A percentile compares a stretch with the other conserved stretches of the same genome.
phyloP scores from a whole-genome alignment of 2,888 invertebrate species.

The Lochmaea capreae region DNA sequence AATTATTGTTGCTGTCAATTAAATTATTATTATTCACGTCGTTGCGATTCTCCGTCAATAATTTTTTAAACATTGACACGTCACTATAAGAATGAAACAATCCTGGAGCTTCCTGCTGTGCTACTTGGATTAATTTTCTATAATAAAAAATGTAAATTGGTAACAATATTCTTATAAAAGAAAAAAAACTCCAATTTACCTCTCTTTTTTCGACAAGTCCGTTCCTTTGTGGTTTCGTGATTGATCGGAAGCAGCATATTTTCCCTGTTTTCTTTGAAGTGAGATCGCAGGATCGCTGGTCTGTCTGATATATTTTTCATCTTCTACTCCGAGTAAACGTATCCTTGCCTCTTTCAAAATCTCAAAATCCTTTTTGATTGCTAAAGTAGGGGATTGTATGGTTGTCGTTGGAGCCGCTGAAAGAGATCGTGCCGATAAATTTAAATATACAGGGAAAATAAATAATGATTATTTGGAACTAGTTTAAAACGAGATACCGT shows the following conservation, averaged over 20 bases:
- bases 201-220: constrained; percentile 24
- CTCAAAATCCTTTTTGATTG: constrained; percentile 14
- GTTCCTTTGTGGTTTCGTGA: constrained; percentile 16
- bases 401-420: constrained; percentile 3
- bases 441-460: neutral
- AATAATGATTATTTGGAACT: neutral
- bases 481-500: no score
- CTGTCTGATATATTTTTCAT: constrained; percentile 35
- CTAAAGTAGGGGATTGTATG: neutral
- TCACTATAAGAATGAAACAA: constrained; percentile 52
- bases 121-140: constrained; percentile 10
- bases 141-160: neutral
- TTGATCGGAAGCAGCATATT: constrained; percentile 32
- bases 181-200: constrained; percentile 17
- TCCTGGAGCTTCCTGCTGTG: constrained; percentile 12
- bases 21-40: neutral
- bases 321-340: constrained; percentile 10
- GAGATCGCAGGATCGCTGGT: constrained; percentile 38
- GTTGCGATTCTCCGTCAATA: neutral
- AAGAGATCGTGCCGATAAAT: neutral
- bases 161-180: no score
- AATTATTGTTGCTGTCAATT: neutral
- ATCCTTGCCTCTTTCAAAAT: constrained; percentile 16
- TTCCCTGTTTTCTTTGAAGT: constrained; percentile 18
- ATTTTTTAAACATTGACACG: constrained; percentile 47